Percentiles rank a stretch among this genome's conserved stretches.
phyloP scores from a whole-genome alignment of 1,140 invertebrate species.

The Hesperophylax magnus region DNA sequence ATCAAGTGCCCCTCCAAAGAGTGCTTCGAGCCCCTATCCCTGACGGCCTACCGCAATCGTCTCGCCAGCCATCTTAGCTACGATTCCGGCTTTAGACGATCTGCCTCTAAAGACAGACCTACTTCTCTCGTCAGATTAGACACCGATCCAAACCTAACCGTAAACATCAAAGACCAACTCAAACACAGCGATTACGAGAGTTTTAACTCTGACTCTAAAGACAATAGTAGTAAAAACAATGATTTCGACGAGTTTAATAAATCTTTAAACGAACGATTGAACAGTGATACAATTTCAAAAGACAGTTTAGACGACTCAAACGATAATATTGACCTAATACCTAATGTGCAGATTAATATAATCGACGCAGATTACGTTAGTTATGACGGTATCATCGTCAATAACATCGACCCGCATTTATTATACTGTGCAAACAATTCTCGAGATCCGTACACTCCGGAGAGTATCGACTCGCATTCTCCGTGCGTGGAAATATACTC shows the following conservation, averaged over 20 bases:
- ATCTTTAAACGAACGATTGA: constrained; percentile 1
- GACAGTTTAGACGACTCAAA: constrained; percentile 40
- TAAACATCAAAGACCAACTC: constrained; percentile 7
- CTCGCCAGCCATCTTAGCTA: constrained; percentile 53
- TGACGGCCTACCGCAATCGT: constrained; percentile 43
- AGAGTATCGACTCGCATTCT: constrained; percentile 82
- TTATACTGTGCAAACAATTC: constrained; percentile 63
- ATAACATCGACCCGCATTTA: constrained; percentile 70
- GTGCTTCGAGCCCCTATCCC: constrained; percentile 52
- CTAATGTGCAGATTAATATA: constrained; percentile 70
- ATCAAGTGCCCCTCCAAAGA: constrained; percentile 60
- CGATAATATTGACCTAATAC: constrained; percentile 58
- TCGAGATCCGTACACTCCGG: constrained; percentile 82
- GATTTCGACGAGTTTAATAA: constrained; percentile 26
- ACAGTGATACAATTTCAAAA: constrained; percentile 21
- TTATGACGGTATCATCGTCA: constrained; percentile 68
- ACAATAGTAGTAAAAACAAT: constrained; percentile 56
- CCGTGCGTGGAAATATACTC: constrained; percentile 72
- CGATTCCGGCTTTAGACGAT: constrained; percentile 49
- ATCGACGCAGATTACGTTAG: constrained; percentile 68
- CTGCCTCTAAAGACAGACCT: constrained; percentile 38
- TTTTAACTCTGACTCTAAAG: constrained; percentile 36
- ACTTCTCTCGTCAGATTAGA: constrained; percentile 57
- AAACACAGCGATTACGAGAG: constrained; percentile 31
- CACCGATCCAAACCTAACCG: constrained; percentile 61